Evolutionary conservation across 2,797 vertebrate species (phyloP).

Genomic region (Acestrorhynchus altus): DNA sequence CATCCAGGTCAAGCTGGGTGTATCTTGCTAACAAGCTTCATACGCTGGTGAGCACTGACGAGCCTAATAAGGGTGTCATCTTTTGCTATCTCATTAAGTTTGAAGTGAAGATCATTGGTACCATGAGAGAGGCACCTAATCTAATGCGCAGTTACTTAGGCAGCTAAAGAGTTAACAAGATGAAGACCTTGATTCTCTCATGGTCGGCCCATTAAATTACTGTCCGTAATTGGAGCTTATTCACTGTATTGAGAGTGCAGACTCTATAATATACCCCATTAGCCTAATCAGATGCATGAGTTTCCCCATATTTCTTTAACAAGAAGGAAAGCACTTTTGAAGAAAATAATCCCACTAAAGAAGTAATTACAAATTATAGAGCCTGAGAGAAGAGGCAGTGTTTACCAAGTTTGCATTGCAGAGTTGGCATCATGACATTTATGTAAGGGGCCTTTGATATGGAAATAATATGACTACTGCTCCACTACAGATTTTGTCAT

Average conservation of each 20-base stretch:
- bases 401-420: slow-evolving; percentile 38
- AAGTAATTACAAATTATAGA: slow-evolving; percentile 25
- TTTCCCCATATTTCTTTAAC: slow-evolving; percentile 15
- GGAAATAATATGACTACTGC: slow-evolving; percentile 35
- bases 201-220: slow-evolving; percentile 10
- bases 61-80: slow-evolving; percentile 17
- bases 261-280: not conserved
- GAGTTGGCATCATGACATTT: slow-evolving; percentile 26
- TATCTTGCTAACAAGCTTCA: slow-evolving; percentile 26
- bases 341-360: slow-evolving; percentile 7
- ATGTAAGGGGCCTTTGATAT: slow-evolving; percentile 26
- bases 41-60: slow-evolving; percentile 5
- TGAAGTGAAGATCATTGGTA: slow-evolving; percentile 21
- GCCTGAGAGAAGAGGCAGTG: slow-evolving; percentile 11
- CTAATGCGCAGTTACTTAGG: slow-evolving; percentile 19
- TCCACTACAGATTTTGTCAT: slow-evolving; percentile 23
- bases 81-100: slow-evolving; percentile 45
- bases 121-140: slow-evolving; percentile 9
- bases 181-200: slow-evolving; percentile 9
- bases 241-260: not conserved
- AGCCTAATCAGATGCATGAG: slow-evolving; percentile 11
- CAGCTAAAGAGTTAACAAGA: slow-evolving; percentile 26
- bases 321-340: slow-evolving; percentile 1
- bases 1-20: not conserved
- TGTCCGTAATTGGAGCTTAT: slow-evolving; percentile 11